Percentiles rank a stretch among this genome's conserved stretches.
phyloP scores from a whole-genome alignment of 2,113 vertebrate genomes.

The Psammodynastes pulverulentus region DNA sequence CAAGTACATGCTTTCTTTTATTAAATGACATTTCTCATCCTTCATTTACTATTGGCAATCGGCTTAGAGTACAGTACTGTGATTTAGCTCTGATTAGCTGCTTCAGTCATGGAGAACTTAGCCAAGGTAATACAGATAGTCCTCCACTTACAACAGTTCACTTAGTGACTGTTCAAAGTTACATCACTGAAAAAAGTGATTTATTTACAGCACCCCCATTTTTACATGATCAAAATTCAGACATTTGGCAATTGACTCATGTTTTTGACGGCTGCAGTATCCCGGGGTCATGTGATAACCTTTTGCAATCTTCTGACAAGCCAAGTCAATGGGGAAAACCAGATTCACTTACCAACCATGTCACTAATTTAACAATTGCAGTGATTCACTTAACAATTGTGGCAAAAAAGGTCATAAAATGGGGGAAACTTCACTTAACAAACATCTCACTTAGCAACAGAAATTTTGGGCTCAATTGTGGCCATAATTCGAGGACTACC shows the following conservation, averaged over 20 bases:
- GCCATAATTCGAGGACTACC: too few relatives aligned
- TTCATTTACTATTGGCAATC: not conserved
- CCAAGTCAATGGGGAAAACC: not conserved
- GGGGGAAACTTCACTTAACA: not conserved
- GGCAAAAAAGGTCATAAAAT: not conserved
- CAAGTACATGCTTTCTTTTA: not conserved
- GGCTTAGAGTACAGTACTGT: not conserved
- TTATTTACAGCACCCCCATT: not conserved
- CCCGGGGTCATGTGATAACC: not conserved
- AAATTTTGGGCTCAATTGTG: too few relatives aligned
- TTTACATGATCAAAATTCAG: not conserved
- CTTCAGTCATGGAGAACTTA: not conserved
- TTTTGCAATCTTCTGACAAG: not conserved
- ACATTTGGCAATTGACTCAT: not conserved
- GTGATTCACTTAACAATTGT: not conserved
- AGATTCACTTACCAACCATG: not conserved
- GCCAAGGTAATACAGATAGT: not conserved
- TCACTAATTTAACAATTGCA: too few relatives aligned
- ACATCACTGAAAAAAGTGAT: not conserved
- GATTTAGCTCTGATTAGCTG: not conserved
- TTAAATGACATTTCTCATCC: not conserved
- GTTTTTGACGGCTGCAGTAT: not conserved
- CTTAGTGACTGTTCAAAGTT: not conserved
- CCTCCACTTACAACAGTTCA: not conserved
- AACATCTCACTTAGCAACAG: not conserved